A percentile compares a stretch with the other conserved stretches of the same genome.
Conservation (phyloP, 2,888 invertebrate genomes). For the Archips xylosteana region DNA sequence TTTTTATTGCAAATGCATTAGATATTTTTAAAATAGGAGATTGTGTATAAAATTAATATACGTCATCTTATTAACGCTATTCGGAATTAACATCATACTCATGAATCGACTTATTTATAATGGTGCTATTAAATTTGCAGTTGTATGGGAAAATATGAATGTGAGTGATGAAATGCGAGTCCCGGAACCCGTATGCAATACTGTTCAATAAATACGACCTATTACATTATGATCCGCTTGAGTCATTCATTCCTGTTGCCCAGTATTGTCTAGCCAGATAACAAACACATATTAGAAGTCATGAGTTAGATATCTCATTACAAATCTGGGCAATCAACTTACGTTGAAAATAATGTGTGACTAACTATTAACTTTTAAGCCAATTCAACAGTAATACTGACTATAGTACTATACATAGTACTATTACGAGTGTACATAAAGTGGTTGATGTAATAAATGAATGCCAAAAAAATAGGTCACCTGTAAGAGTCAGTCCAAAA, state of each 20-base stretch:
- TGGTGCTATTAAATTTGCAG: constrained; percentile 34
- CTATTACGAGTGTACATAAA: constrained; percentile 46
- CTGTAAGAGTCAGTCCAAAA: constrained; percentile 49
- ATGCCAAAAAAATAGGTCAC: constrained; percentile 70
- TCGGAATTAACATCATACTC: constrained; percentile 14
- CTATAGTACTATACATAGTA: neutral
- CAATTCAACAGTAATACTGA: constrained; percentile 10
- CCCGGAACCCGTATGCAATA: neutral
- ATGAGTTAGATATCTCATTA: neutral
- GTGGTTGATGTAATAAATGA: constrained; percentile 47
- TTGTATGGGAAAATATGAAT: constrained; percentile 12
- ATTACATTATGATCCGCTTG: neutral
- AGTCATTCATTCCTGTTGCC: neutral
- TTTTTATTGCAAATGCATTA: constrained; percentile 37
- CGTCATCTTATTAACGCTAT: constrained; percentile 16
- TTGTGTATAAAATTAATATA: constrained; percentile 3
- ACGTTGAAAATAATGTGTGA: neutral
- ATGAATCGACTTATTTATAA: constrained; percentile 30
- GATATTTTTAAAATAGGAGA: constrained; percentile 8
- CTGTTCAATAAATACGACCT: neutral
- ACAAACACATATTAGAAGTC: neutral
- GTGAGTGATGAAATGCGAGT: neutral
- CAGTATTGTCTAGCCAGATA: neutral
- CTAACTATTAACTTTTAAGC: constrained; percentile 5
- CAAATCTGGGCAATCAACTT: neutral